Evolutionary conservation across 1,140 invertebrate genomes (phyloP).

Genomic region (Grapholita molesta): DNA sequence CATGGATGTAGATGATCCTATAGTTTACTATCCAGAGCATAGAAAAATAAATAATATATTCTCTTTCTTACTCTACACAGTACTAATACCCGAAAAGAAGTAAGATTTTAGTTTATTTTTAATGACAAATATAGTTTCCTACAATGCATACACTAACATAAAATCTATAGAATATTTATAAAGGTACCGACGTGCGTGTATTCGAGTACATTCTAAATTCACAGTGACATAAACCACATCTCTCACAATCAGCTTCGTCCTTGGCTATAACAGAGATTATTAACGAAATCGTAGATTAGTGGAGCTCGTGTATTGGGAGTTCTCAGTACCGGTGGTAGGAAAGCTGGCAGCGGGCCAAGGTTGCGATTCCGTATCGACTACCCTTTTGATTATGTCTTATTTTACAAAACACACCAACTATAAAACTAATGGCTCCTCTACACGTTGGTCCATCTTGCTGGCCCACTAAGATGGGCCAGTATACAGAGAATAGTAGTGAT

Average conservation of each 20-base stretch:
- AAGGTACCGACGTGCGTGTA: not conserved
- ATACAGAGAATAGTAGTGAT: no score
- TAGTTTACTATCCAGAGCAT: no score
- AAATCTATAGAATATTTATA: not conserved
- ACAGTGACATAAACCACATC: not conserved
- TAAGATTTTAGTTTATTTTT: no score
- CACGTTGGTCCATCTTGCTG: no score
- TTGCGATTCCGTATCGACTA: conserved; percentile 9
- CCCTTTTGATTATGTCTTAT: not conserved
- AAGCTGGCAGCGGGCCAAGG: not conserved
- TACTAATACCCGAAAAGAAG: no score
- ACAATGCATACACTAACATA: no score
- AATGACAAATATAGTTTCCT: no score
- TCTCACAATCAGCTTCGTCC: conserved; percentile 13
- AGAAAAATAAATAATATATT: no score
- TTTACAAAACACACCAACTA: not conserved
- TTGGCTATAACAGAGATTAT: conserved; percentile 4
- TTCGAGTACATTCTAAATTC: not conserved
- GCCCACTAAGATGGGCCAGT: no score
- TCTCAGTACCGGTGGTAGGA: not conserved
- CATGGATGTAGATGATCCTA: no score
- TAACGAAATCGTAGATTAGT: conserved; percentile 11
- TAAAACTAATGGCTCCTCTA: no score
- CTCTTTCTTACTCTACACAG: no score
- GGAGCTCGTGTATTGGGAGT: conserved; percentile 3